A percentile compares a stretch with the other conserved stretches of the same genome.
Evolutionary conservation across 1,140 invertebrate species (phyloP).

Genomic region (Diachasma alloeum): DNA sequence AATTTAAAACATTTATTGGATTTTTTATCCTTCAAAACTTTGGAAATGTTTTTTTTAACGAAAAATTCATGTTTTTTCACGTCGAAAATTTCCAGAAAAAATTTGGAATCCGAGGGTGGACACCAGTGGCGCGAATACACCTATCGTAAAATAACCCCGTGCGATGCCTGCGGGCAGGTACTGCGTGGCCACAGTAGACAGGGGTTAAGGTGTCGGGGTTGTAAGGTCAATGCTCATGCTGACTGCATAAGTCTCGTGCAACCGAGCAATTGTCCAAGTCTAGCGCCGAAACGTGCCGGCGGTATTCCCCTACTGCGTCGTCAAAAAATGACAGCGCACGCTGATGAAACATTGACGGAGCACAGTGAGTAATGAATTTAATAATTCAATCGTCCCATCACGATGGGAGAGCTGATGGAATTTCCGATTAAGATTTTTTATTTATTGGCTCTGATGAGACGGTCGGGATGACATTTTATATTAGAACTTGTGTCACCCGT

Average conservation of each 20-base stretch:
- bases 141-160: constrained; percentile 94
- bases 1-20: no score
- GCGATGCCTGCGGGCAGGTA: constrained; percentile 92
- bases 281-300: constrained; percentile 74
- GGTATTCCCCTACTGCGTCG: constrained; percentile 82
- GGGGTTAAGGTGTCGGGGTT: constrained; percentile 87
- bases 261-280: constrained; percentile 53
- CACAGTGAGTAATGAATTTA: constrained; percentile 56
- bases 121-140: constrained; percentile 94
- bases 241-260: constrained; percentile 73
- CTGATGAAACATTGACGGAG: constrained; percentile 50
- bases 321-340: constrained; percentile 74
- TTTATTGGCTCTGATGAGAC: no score
- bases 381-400: background rate
- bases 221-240: constrained; percentile 90
- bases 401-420: background rate
- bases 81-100: constrained; percentile 70
- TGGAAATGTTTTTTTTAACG: no score
- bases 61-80: background rate
- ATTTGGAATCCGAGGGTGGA: constrained; percentile 73
- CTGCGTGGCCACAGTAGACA: constrained; percentile 91
- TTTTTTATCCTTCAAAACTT: no score
- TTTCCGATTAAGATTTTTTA: no score
- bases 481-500: no score
- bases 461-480: no score